Base-by-base conservation (phyloP, 2,113 vertebrate species). In the Oryctolagus cuniculus region DNA sequence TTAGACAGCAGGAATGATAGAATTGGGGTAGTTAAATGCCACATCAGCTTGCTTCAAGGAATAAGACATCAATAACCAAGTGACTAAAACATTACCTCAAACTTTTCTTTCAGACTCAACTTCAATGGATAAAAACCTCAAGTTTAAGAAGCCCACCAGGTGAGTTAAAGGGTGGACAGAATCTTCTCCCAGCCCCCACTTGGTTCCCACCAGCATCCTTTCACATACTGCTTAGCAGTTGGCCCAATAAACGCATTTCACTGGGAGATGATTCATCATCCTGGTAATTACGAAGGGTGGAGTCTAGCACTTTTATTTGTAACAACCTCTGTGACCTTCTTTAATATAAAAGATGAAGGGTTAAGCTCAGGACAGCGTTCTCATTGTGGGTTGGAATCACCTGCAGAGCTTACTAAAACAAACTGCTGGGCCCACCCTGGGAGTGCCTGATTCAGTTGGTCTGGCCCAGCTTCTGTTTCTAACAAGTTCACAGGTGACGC, bases 171-270 rank as follows among this genome's bases (percentile, higher is more conserved):
- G 21, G 16, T 77, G 66, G 22, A 29, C 44, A 55, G 10, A 67
- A 12, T 86, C 63, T n/a, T 89, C 25, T 15, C 27, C 72, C 2
- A 27, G 44, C 44, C 38, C 70, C n/a, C 17, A 86, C 44, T 63
- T 75, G 53, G 44, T 69, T 82, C 64, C 63, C 55, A 80, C 21
- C 19, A 67, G 8, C 70, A 63, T 90, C 79, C 64, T 93, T 93
- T 95, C 58, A 90, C 78, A 58, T 80, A 38, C 36, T 63, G 61
- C 29, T 88, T 91, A 95, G 58, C 49, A 92, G 93, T 88, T 95
- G 63, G 5, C 49, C 16, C 58, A 93, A 78, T 78, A 91, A 86
- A 82, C 24, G 93, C n/a, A 77, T 82, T 66, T 95, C 64, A 38
- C 73, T 72, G 31, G 75, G n/a, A 31, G 19, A 83, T 72, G 49